A percentile compares a stretch with the other conserved stretches of the same genome.
Conservation (phyloP, 2,113 vertebrate species). For the Clarias gariepinus region DNA sequence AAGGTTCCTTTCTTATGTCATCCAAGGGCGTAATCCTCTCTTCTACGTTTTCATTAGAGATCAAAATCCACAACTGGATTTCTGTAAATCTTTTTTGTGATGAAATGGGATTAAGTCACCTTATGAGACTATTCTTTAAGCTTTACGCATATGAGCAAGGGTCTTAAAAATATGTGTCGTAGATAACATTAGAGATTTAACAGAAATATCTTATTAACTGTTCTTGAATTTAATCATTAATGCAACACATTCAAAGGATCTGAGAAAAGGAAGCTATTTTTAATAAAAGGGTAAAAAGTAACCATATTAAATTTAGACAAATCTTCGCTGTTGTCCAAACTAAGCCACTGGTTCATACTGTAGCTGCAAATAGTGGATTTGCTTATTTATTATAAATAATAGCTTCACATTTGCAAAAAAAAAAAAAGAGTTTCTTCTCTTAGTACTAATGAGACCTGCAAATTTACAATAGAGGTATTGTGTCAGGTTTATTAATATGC, state of each 20-base stretch:
- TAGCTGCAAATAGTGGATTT: background rate
- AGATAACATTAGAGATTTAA: background rate
- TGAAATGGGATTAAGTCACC: background rate
- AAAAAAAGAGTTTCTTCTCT: background rate
- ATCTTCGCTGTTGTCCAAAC: background rate
- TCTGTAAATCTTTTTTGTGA: background rate
- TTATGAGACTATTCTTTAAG: background rate
- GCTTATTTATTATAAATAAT: background rate
- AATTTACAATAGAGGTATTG: background rate
- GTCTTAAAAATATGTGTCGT: background rate
- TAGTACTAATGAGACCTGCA: background rate
- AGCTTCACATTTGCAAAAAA: slow-evolving; percentile 1
- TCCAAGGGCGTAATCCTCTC: background rate
- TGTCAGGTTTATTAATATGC: slow-evolving; percentile 24
- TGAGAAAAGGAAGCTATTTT: background rate
- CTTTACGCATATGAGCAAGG: background rate
- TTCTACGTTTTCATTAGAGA: background rate
- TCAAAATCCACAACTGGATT: background rate
- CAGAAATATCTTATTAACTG: slow-evolving; percentile 2
- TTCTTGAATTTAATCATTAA: slow-evolving; percentile 35
- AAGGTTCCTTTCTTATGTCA: background rate
- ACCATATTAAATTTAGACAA: background rate
- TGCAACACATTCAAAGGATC: slow-evolving; percentile 9
- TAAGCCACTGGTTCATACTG: background rate
- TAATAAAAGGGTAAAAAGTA: background rate